Base-by-base conservation (phyloP, 2,797 vertebrate species). In the Micropoecilia bifurca region DNA sequence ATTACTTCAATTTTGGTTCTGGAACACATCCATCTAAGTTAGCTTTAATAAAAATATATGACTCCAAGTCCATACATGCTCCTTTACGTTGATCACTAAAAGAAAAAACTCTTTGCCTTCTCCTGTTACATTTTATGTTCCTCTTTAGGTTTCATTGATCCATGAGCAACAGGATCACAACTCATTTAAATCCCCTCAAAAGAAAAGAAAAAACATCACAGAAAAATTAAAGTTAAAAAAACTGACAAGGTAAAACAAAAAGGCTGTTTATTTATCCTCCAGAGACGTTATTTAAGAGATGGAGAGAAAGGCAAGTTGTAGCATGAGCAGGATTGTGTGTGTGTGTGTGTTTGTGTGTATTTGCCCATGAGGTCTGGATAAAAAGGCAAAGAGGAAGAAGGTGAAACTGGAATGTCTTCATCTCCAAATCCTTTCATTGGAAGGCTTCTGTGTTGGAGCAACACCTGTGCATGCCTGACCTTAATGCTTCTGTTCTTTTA, bases 241-340 rank as follows among this genome's bases (percentile, higher is more conserved):
- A 96, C 3, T 0, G 96, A 93, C 94, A 95, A 95, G 80, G 41
- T 30, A 45, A 84, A 89, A 95, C 87, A 95, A 79, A 95, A 93
- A 94, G 94, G 93, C 94, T 93, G 82, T 20, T 20, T 73, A 47
- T 73, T 57, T 73, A 30, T 68, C 75, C 14, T 71, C 36, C 8
- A 85, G 68, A 77, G 57, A 85, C 63, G 80, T 79, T 81, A 79
- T 77, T 77, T 68, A 39, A 83, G 46, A 79, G 53, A 87, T 59
- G 73, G 59, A 84, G n/a, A 80, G 55, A 96, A 97, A 97, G 95
- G 95, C 94, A 96, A 96, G 93, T 95, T 90, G 95, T 81, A 92
- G 87, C 83, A 88, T 84, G 89, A 92, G 83, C 84, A 85, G 77
- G 80, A 75, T 81, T 88, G 76, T 80, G 75, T 69, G 76, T n/a